Base-by-base conservation (phyloP, 2,888 invertebrate genomes). In the Leptopilina myrica region DNA sequence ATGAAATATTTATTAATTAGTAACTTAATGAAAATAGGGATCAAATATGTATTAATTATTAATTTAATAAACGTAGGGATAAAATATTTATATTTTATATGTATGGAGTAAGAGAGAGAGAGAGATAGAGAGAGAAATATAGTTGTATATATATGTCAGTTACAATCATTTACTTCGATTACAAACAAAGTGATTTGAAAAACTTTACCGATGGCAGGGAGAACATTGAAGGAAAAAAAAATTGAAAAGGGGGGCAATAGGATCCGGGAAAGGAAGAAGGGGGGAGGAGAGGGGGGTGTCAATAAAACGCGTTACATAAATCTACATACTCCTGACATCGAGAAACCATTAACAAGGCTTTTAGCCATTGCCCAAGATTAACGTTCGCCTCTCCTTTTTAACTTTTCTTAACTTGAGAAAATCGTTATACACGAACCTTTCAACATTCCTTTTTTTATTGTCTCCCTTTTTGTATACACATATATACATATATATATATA, bases 301-400 rank as follows among this genome's bases (percentile, higher is more conserved):
- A 56, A 73, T 73, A 73, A 73, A 73, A 73, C 53, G 53, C 53
- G 73, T 56, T 73, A 73, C 73, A 73, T 73, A 73, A 73, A 73
- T 73, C 33, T 56, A 56, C 53, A 73, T 73, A 53, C 53, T 73
- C 33, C 73, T 73, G 73, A 73, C 56, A 73, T 56, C 73, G 33
- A 73, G 73, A 56, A 73, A 73, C 73, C 73, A 73, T 73, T 73
- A 73, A 73, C 73, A 73, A 73, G 73, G 73, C 56, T 73, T 73
- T 73, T 73, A 73, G 73, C 56, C 73, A 53, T 73, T 56, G 53
- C 56, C 56, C 33, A 56, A 73, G 73, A 73, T 73, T 56, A 73
- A 73, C 33, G 33, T 49, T 67, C 46, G 69, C 15, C 20, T 62
- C 14, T 15, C 66, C 15, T 40, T 46, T 69, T 69, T 53, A 69